Percentiles rank a stretch among this genome's conserved stretches.
These are phyloP conservation scores for Anguilla anguilla DNA, from an alignment of 2,797 vertebrate genomes.

Conservation along the genomic window DNA sequence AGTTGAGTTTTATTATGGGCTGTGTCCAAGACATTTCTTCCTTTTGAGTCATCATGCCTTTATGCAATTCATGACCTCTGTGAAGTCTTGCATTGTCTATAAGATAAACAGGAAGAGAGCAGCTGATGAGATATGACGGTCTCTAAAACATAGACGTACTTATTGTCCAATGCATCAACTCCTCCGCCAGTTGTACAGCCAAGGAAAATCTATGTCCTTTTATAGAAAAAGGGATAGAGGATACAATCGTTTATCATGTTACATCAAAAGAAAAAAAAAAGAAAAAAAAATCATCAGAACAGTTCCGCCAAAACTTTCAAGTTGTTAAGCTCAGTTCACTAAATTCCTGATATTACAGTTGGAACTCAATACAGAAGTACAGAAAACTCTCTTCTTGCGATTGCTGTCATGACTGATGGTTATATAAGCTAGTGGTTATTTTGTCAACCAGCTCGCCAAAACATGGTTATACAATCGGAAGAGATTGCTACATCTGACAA, in stretches of 20 bases:
- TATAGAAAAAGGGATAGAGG: neutral
- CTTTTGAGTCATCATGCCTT: neutral
- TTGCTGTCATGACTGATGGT: neutral
- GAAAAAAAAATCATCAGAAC: neutral
- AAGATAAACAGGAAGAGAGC: neutral
- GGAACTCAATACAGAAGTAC: neutral
- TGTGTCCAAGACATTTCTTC: neutral
- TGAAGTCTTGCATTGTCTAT: neutral
- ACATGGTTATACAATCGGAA: neutral
- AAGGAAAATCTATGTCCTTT: neutral
- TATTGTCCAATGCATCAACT: neutral
- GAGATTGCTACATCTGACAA: neutral
- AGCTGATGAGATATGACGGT: neutral
- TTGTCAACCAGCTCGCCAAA: neutral
- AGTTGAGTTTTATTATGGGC: neutral
- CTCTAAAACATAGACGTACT: neutral
- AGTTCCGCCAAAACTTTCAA: neutral
- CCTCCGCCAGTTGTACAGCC: neutral
- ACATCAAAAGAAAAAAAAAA: neutral
- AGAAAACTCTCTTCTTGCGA: neutral
- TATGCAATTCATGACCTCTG: neutral
- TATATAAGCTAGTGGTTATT: neutral
- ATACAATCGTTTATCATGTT: neutral
- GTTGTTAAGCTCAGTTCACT: neutral
- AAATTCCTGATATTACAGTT: neutral